Conservation (phyloP, 2,797 vertebrate genomes). For the Gobionotothen gibberifrons region DNA sequence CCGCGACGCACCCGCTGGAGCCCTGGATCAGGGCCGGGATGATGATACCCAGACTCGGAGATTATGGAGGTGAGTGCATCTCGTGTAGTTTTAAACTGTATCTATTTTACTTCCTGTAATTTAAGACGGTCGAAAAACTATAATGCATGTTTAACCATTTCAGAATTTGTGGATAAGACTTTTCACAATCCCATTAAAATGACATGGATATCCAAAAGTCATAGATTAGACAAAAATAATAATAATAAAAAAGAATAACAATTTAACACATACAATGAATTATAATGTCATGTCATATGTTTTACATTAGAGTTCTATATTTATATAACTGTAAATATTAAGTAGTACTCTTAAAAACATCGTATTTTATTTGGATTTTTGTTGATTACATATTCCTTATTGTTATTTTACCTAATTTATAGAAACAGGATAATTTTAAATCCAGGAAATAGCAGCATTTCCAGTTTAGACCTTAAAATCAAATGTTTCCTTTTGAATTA, state of each 20-base stretch:
- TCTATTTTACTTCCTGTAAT: background rate
- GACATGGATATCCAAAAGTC: background rate
- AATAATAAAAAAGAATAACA: background rate
- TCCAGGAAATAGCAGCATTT: too few relatives aligned
- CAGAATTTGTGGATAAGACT: background rate
- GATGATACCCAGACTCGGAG: constrained; percentile 87
- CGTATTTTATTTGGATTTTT: background rate
- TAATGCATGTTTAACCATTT: background rate
- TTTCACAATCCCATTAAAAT: background rate
- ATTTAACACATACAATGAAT: background rate
- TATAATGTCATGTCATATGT: background rate
- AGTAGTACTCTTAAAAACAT: background rate
- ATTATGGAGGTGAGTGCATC: constrained; percentile 83
- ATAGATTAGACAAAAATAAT: background rate
- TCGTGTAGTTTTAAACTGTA: background rate
- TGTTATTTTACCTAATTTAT: background rate
- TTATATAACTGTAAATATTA: background rate
- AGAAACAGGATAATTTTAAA: background rate
- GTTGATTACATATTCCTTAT: background rate
- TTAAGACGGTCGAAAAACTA: too few relatives aligned
- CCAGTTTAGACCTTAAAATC: background rate
- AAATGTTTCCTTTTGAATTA: background rate
- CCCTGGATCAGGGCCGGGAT: constrained; percentile 92
- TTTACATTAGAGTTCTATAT: background rate
- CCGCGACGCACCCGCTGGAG: constrained; percentile 85